Evolutionary conservation across 35 echinoderm and acorn worm species (phyloP), one percentile per base, ranked within the genome.

Genomic region (Apostichopus californicus): DNA sequence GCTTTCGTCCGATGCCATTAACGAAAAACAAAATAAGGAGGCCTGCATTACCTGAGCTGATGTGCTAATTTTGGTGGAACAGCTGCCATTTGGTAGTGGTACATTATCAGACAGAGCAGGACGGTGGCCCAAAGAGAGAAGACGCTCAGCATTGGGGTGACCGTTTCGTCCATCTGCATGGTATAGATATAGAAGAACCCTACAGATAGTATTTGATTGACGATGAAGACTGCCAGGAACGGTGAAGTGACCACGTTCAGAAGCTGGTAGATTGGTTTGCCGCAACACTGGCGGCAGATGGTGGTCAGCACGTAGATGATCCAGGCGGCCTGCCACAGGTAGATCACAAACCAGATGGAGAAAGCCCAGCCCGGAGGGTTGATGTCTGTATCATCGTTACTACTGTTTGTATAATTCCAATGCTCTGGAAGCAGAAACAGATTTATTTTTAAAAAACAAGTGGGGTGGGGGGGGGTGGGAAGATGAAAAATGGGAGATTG

Each of bases 331-430:
- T 94, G 90, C 92, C 89, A 98, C 18, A 89, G 13, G 80, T 94
- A 98, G 84, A 98, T 96, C 12, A 98, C 3, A 1, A 54, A 83
- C 94, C 94, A 95, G 64, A 98, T 95, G 25, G 88, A 90, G 93
- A 96, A 98, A 20, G 96, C 95, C 92, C 95, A 98, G 8, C 86
- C 90, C 23, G 94, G 92, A 15, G 94, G 96, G 14, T 88, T 92
- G 23, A 96, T 90, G 55, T 92, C 91, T 5, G n/a, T 11, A 61
- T 65, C 55, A 21, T 46, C 17, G 5, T 46, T 11, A 57, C 55
- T 82, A 26, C 11, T 15, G 80, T 82, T 57, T 53, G 80, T 82
- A 9, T 7, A 46, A 24, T 82, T 82, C 22, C 21, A 82, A 57
- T 46, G 10, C 7, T 56, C 80, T 82, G 80, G 80, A 13, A 75